Conservation (phyloP, 2,888 invertebrate species). For the Drepanosiphum platanoidis region DNA sequence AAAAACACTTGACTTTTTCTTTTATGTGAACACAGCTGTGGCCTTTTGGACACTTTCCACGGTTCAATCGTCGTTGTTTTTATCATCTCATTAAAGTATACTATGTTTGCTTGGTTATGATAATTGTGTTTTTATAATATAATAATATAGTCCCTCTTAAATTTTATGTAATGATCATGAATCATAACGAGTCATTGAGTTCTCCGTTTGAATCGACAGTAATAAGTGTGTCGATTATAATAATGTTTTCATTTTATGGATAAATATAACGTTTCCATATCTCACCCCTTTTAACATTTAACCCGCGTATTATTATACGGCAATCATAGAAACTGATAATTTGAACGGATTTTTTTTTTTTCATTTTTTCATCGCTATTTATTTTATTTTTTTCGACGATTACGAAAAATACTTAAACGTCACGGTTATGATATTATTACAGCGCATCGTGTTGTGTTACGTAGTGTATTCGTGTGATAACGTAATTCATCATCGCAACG, state of each 20-base stretch:
- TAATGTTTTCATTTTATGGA: not conserved
- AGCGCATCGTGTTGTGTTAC: no score
- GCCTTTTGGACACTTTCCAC: conserved; percentile 22
- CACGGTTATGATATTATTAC: no score
- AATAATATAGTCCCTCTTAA: not conserved
- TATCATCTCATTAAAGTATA: not conserved
- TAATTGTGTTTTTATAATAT: not conserved
- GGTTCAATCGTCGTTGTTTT: not conserved
- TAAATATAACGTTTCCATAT: not conserved
- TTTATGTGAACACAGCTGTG: not conserved
- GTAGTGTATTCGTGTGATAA: no score
- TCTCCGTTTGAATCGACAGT: not conserved
- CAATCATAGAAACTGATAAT: not conserved
- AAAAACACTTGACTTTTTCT: not conserved
- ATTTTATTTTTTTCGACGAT: no score
- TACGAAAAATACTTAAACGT: not conserved
- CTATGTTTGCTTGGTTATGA: not conserved
- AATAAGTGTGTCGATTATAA: not conserved
- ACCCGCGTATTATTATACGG: not conserved
- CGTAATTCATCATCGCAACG: no score
- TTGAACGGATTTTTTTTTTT: not conserved
- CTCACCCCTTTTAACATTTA: not conserved
- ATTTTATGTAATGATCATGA: not conserved
- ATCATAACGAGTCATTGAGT: not conserved
- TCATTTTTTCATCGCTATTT: not conserved